phyloP scores from a whole-genome alignment of 2,888 invertebrate species.

The Crossocerus cetratus region DNA sequence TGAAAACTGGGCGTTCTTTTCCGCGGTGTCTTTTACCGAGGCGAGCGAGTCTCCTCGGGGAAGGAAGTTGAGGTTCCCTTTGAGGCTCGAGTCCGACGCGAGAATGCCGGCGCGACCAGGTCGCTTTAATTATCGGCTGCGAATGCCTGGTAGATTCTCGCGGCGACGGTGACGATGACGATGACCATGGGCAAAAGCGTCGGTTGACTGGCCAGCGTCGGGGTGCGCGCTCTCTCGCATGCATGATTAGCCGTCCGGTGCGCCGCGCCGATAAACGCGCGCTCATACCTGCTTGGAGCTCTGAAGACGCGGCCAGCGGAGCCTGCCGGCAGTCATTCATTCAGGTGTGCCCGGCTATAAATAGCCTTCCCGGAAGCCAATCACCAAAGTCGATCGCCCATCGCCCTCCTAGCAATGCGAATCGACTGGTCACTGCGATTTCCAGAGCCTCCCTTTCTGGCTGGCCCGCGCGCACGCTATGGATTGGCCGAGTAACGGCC shows the following conservation, averaged over 20 bases:
- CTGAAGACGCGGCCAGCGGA: background rate
- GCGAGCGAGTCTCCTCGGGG: too few relatives aligned
- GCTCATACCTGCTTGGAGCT: too few relatives aligned
- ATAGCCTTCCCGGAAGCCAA: slow-evolving; percentile 72
- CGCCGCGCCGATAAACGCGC: too few relatives aligned
- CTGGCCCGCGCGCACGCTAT: too few relatives aligned
- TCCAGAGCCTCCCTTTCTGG: too few relatives aligned
- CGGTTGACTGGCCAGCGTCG: slow-evolving; percentile 23
- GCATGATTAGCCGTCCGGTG: slow-evolving; percentile 42
- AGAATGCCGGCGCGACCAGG: background rate
- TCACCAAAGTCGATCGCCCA: slow-evolving; percentile 60
- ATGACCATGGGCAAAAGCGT: slow-evolving; percentile 19
- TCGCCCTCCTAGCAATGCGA: slow-evolving; percentile 11
- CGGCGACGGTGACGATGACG: background rate
- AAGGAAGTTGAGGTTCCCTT: too few relatives aligned
- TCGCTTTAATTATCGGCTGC: background rate
- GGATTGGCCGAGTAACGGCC: too few relatives aligned
- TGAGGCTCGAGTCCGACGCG: too few relatives aligned
- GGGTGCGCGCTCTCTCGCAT: slow-evolving; percentile 46
- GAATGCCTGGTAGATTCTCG: background rate
- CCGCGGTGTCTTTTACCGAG: too few relatives aligned
- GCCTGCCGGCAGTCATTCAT: slow-evolving; percentile 44
- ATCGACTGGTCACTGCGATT: too few relatives aligned
- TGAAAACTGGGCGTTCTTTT: too few relatives aligned
- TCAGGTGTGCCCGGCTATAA: slow-evolving; percentile 66